phyloP scores from a whole-genome alignment of 2,113 vertebrate genomes.

The Naja naja region DNA sequence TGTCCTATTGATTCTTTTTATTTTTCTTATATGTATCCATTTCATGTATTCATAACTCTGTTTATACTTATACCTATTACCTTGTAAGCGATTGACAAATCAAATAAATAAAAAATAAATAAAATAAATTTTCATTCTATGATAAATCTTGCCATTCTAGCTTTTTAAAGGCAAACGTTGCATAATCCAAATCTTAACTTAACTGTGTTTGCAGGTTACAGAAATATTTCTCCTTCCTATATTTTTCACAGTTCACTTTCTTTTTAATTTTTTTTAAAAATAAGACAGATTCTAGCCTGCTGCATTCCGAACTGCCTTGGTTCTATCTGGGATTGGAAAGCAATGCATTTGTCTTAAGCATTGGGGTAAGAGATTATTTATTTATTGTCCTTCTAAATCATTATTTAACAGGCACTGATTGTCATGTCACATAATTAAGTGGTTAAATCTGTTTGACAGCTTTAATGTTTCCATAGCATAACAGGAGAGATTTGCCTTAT shows the following conservation, averaged over 20 bases:
- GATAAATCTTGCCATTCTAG: not conserved
- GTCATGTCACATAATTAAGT: not conserved
- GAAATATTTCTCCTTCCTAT: not conserved
- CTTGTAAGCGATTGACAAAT: too few relatives aligned
- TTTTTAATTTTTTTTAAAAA: not conserved
- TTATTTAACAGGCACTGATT: not conserved
- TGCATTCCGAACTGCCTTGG: not conserved
- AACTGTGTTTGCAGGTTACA: not conserved
- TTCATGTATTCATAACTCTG: too few relatives aligned
- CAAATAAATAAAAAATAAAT: too few relatives aligned
- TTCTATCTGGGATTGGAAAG: not conserved
- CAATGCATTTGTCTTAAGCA: not conserved
- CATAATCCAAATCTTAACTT: not conserved
- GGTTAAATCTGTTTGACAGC: not conserved
- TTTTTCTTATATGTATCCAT: too few relatives aligned
- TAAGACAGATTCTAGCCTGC: not conserved
- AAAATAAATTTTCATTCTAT: not conserved
- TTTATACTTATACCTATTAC: too few relatives aligned
- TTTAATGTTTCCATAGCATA: not conserved
- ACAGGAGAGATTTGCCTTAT: not conserved
- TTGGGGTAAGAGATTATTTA: not conserved
- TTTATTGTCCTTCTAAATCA: not conserved
- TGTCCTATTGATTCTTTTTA: too few relatives aligned
- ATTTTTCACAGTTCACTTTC: not conserved
- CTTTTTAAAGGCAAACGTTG: not conserved